Evolutionary conservation across 2,888 invertebrate genomes (phyloP).

Genomic region (Globia sparganii): DNA sequence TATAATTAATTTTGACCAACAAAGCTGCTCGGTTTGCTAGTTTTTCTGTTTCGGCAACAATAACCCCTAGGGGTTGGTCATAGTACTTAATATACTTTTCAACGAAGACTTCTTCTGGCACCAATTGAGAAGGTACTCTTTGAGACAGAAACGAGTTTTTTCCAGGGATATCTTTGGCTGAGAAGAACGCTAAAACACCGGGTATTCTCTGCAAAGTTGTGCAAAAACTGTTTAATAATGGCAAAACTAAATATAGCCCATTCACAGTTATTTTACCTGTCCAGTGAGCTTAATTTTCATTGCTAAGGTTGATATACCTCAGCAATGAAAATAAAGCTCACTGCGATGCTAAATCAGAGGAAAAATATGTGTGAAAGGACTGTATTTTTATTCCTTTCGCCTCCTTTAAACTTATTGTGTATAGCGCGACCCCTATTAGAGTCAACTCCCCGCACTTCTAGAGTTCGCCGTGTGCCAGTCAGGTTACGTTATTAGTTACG

Average conservation of each 20-base stretch:
- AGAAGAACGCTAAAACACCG: conserved; percentile 92
- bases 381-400: not conserved
- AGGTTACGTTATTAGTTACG: too few species aligned
- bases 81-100: conserved; percentile 90
- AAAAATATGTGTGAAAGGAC: not conserved
- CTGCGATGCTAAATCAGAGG: not conserved
- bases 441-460: too few species aligned
- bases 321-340: not conserved
- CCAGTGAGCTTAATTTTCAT: too few species aligned
- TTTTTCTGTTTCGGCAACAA: conserved; percentile 91
- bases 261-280: not conserved
- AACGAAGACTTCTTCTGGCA: conserved; percentile 87
- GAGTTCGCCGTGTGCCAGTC: too few species aligned
- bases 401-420: not conserved
- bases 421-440: too few species aligned
- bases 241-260: not conserved
- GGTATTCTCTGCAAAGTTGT: conserved; percentile 88
- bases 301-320: too few species aligned
- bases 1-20: conserved; percentile 90
- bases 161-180: conserved; percentile 93
- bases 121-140: conserved; percentile 60
- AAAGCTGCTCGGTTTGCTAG: conserved; percentile 90
- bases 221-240: not conserved
- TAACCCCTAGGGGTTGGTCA: conserved; percentile 92
- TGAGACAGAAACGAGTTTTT: conserved; percentile 89